A percentile compares a stretch with the other conserved stretches of the same genome.
Evolutionary conservation across 1,140 invertebrate species (phyloP).

Genomic region (Aphelenchoides besseyi): DNA sequence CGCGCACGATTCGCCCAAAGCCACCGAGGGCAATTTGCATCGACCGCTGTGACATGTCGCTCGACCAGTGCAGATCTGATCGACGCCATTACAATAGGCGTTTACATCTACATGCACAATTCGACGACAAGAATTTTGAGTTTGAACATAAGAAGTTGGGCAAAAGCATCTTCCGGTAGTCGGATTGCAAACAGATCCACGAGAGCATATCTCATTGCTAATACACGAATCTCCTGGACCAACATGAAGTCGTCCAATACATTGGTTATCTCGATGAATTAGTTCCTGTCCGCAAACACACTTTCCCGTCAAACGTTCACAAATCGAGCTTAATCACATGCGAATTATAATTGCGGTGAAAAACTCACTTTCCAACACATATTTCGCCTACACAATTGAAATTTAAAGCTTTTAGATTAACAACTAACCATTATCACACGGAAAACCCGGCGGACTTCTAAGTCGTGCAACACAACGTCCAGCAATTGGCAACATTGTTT

Average conservation of each 20-base stretch:
- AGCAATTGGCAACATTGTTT: conserved; percentile 27
- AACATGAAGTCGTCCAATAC: conserved; percentile 11
- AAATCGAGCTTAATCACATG: conserved; percentile 6
- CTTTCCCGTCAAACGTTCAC: conserved; percentile 8
- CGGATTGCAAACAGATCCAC: conserved; percentile 19
- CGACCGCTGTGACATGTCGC: conserved; percentile 2
- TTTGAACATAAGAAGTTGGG: not conserved
- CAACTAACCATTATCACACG: conserved; percentile 42
- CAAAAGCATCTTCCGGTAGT: conserved; percentile 17
- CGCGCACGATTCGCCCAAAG: not conserved
- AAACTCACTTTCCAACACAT: conserved; percentile 3
- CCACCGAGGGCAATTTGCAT: not conserved
- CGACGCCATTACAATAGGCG: not conserved
- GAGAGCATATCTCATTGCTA: conserved; percentile 10
- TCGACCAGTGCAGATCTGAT: not conserved
- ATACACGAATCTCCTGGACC: conserved; percentile 6
- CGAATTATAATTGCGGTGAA: no score
- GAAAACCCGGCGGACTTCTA: conserved; percentile 33
- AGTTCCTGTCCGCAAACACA: conserved; percentile 9
- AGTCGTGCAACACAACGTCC: conserved; percentile 29
- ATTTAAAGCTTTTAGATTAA: conserved; percentile 6
- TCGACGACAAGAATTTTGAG: not conserved
- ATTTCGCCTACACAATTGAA: not conserved
- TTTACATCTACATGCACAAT: not conserved
- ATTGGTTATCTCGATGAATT: conserved; percentile 12